Percentiles rank a stretch among this genome's conserved stretches.
Evolutionary conservation across 1,140 invertebrate genomes (phyloP).

Genomic region (Babylonia areolata): DNA sequence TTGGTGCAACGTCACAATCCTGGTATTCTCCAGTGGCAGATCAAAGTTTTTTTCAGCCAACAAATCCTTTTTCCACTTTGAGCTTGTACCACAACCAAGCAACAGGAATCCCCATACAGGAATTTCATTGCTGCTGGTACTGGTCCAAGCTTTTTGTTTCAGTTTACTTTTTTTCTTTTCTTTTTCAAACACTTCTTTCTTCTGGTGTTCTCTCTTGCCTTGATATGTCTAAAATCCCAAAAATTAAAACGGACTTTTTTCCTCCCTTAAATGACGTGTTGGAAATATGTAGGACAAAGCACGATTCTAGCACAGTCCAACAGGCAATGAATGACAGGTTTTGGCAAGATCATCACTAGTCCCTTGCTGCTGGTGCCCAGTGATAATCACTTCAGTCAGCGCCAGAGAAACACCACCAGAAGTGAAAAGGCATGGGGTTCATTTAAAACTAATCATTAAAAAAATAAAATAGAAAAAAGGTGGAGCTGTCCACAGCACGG

Average conservation of each 20-base stretch:
- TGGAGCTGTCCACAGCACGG: constrained; percentile 20
- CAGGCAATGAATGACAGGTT: background rate
- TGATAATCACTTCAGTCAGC: constrained; percentile 32
- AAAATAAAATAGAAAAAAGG: constrained; percentile 14
- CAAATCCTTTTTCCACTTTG: too few species aligned
- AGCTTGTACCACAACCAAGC: background rate
- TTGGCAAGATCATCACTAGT: constrained; percentile 3
- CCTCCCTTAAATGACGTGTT: background rate
- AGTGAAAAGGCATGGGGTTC: constrained; percentile 21
- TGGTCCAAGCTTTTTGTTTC: background rate
- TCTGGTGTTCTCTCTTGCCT: background rate
- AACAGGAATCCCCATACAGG: background rate
- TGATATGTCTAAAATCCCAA: background rate
- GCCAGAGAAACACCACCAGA: constrained; percentile 37
- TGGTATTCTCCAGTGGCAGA: background rate
- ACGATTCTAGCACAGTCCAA: background rate
- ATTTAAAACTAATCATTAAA: background rate
- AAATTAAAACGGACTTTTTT: background rate
- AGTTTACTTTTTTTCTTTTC: background rate
- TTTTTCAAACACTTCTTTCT: background rate
- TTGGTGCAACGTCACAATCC: constrained; percentile 1
- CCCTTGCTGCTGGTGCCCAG: too few species aligned
- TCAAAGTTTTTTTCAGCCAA: background rate
- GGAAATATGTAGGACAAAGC: background rate
- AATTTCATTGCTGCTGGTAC: background rate